Evolutionary conservation across 2,888 invertebrate genomes (phyloP).

Genomic region (Chloroclysta siterata): DNA sequence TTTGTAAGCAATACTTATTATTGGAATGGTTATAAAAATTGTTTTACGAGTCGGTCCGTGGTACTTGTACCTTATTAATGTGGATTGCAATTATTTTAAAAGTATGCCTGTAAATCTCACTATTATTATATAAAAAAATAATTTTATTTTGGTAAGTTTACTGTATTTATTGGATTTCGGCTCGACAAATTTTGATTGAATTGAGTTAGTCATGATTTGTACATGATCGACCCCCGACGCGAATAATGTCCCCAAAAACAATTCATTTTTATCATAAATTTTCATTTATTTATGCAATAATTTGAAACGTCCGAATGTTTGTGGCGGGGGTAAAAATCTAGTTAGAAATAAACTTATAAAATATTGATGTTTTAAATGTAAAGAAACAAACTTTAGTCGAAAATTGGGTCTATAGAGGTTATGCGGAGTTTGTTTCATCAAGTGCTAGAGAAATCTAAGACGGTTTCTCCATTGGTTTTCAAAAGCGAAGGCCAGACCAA

Average conservation of each 20-base stretch:
- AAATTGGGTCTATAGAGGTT: constrained; percentile 27
- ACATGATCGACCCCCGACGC: constrained; percentile 14
- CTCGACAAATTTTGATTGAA: constrained; percentile 21
- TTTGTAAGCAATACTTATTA: constrained; percentile 43
- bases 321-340: constrained; percentile 20
- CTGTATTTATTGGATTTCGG: constrained; percentile 42
- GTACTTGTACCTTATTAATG: constrained; percentile 25
- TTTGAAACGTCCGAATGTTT: constrained; percentile 5
- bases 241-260: not conserved
- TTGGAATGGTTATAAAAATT: constrained; percentile 41
- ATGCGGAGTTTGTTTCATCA: constrained; percentile 18
- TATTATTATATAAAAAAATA: constrained; percentile 34
- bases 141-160: constrained; percentile 33
- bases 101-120: constrained; percentile 45
- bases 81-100: constrained; percentile 41
- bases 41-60: constrained; percentile 31
- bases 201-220: constrained; percentile 14
- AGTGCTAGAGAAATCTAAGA: constrained; percentile 2
- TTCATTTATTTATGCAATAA: not conserved
- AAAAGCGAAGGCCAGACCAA: too few relatives aligned
- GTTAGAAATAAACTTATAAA: constrained; percentile 21
- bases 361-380: constrained; percentile 16
- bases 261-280: not conserved
- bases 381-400: constrained; percentile 10
- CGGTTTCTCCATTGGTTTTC: too few relatives aligned